These are phyloP conservation scores for Chloroclysta siterata DNA, from an alignment of 2,888 invertebrate species.

Conservation along the genomic window DNA sequence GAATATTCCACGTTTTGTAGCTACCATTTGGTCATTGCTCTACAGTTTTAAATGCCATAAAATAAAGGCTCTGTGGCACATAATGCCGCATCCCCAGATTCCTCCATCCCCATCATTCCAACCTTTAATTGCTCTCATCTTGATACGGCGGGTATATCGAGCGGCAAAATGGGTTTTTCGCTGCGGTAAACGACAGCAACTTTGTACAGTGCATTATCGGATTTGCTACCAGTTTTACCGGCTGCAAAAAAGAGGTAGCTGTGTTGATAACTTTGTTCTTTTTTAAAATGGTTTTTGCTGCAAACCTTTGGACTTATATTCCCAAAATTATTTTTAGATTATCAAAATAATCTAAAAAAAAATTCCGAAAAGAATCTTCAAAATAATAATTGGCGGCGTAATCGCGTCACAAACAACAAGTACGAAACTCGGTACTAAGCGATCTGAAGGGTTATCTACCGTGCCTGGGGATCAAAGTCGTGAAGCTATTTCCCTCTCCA, in stretches of 20 bases:
- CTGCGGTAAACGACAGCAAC: slow-evolving; percentile 75
- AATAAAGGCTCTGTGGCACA: not conserved
- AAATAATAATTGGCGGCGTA: too few relatives aligned
- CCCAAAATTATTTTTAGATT: too few relatives aligned
- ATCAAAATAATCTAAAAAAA: too few relatives aligned
- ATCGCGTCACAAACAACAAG: too few relatives aligned
- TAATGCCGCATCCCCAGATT: slow-evolving; percentile 59
- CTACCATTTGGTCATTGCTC: too few relatives aligned
- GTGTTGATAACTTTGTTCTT: not conserved
- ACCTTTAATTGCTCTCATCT: slow-evolving; percentile 85
- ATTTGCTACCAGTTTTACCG: slow-evolving; percentile 61
- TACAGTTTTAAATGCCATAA: not conserved
- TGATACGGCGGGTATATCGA: slow-evolving; percentile 84
- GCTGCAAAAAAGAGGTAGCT: slow-evolving; percentile 1
- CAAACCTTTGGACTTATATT: too few relatives aligned
- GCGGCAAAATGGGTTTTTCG: slow-evolving; percentile 84
- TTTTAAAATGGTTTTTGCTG: not conserved
- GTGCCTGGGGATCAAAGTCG: too few relatives aligned
- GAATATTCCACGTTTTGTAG: too few relatives aligned
- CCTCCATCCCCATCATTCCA: slow-evolving; percentile 50
- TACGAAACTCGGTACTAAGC: too few relatives aligned
- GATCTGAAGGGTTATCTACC: too few relatives aligned
- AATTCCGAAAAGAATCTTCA: too few relatives aligned
- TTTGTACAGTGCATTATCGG: slow-evolving; percentile 81
- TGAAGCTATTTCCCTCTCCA: too few relatives aligned